Evolutionary conservation across 2,888 invertebrate genomes (phyloP).

Genomic region (Dascillus cervinus): DNA sequence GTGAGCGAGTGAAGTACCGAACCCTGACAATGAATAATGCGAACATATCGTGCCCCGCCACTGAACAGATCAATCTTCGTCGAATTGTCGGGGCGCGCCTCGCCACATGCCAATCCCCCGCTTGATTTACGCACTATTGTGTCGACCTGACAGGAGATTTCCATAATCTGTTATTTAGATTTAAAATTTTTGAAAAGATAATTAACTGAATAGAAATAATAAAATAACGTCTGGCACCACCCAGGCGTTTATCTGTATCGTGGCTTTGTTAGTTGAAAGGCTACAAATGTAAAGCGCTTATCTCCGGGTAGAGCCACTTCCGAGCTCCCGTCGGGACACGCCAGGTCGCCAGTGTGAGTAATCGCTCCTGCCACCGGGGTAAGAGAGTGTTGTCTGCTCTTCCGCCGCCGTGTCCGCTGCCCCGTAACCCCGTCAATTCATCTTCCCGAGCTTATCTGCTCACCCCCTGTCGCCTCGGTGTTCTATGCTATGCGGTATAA

Average conservation of each 20-base stretch:
- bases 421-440: conserved; percentile 40
- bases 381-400: conserved; percentile 42
- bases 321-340: conserved; percentile 32
- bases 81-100: conserved; percentile 31
- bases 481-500: conserved; percentile 17
- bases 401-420: conserved; percentile 39
- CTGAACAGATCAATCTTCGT: conserved; percentile 35
- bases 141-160: conserved; percentile 25
- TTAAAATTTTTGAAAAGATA: conserved; percentile 20
- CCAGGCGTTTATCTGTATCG: conserved; percentile 26
- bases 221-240: conserved; percentile 18
- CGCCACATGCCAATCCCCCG: conserved; percentile 38
- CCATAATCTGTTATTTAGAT: conserved; percentile 30
- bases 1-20: too few species aligned
- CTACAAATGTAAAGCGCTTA: conserved; percentile 42
- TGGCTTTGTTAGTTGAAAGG: conserved; percentile 33
- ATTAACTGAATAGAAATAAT: conserved; percentile 15
- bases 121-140: conserved; percentile 35
- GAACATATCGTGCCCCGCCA: conserved; percentile 35
- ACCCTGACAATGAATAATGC: conserved; percentile 35
- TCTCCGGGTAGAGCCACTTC: conserved; percentile 39
- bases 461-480: conserved; percentile 19
- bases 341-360: conserved; percentile 37
- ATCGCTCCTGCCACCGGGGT: conserved; percentile 40
- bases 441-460: conserved; percentile 35